Conservation (phyloP, 2,888 invertebrate genomes). For the Agonum fuliginosum region DNA sequence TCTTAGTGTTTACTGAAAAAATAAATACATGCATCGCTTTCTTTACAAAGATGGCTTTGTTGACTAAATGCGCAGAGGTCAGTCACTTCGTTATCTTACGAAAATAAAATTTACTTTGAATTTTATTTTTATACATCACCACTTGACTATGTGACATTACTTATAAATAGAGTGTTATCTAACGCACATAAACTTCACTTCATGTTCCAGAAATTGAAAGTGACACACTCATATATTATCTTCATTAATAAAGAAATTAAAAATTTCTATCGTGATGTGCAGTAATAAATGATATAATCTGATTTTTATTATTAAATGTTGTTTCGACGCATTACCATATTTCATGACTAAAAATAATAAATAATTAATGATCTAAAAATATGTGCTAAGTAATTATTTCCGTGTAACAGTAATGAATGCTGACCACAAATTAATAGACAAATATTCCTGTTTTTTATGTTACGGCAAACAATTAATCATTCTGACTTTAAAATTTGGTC, state of each 20-base stretch:
- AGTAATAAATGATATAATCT: neutral
- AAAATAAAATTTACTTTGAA: constrained; percentile 40
- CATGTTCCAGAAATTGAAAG: constrained; percentile 10
- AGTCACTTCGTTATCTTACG: constrained; percentile 36
- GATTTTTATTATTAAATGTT: constrained; percentile 18
- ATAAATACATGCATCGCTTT: constrained; percentile 39
- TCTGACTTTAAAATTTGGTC: neutral
- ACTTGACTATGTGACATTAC: constrained; percentile 23
- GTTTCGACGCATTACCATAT: constrained; percentile 10
- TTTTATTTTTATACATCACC: constrained; percentile 40
- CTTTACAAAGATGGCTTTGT: constrained; percentile 37
- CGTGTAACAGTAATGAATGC: constrained; percentile 3
- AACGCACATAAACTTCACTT: constrained; percentile 4
- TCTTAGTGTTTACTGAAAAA: constrained; percentile 47
- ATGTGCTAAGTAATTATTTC: constrained; percentile 43
- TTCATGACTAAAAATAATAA: constrained; percentile 39
- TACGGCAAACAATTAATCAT: constrained; percentile 21
- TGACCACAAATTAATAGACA: constrained; percentile 33
- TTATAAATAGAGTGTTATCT: constrained; percentile 40
- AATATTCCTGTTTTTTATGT: constrained; percentile 26
- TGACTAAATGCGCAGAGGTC: constrained; percentile 24
- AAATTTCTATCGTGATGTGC: neutral
- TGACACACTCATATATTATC: neutral
- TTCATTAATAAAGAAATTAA: neutral
- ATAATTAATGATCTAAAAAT: constrained; percentile 41